A percentile compares a stretch with the other conserved stretches of the same genome.
Conservation (phyloP, 37 sponge, comb jelly and placozoan genomes). For the Chondrilla cf. caribensis region DNA sequence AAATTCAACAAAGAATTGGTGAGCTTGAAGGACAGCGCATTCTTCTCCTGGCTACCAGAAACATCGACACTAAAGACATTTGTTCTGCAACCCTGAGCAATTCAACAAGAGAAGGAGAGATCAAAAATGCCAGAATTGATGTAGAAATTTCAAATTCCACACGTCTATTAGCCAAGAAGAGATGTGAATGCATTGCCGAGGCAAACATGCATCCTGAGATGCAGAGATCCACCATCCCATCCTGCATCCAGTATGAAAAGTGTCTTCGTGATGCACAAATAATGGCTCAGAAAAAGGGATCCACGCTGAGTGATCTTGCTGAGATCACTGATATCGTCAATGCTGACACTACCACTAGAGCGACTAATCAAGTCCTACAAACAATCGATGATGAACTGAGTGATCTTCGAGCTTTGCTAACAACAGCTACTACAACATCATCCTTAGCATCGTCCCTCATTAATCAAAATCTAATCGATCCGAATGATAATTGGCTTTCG, state of each 20-base stretch:
- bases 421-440: not conserved
- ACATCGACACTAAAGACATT: not conserved
- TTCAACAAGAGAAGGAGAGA: not conserved
- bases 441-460: not conserved
- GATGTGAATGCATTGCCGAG: not conserved
- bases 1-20: not conserved
- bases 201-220: not conserved
- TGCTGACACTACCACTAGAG: not conserved
- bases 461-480: not conserved
- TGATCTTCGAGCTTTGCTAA: not conserved
- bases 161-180: not conserved
- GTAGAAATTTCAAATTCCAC: not conserved
- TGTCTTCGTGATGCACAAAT: not conserved
- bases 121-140: not conserved
- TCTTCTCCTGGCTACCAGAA: not conserved
- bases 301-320: not conserved
- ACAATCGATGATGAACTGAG: not conserved
- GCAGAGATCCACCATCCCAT: not conserved
- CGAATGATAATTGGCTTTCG: constrained; percentile 10
- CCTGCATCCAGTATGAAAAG: not conserved
- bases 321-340: not conserved
- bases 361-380: not conserved
- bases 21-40: constrained; percentile 1
- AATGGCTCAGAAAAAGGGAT: not conserved
- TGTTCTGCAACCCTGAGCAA: not conserved